phyloP scores from a whole-genome alignment of 2,113 vertebrate genomes.

The Muntiacus reevesi region DNA sequence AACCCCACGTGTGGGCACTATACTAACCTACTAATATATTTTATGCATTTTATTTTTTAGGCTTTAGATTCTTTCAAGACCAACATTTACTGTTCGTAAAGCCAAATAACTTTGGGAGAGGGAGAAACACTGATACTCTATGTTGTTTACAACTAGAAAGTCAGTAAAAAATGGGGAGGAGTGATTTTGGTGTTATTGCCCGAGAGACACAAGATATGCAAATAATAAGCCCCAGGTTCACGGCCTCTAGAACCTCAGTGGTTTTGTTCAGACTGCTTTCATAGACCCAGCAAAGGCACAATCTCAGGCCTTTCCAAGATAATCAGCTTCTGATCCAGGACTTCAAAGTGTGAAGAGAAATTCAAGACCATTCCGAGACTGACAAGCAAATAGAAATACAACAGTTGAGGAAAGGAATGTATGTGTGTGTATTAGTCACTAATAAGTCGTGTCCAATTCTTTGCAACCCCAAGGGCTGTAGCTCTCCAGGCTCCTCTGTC shows the following conservation, averaged over 20 bases:
- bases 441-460: not conserved
- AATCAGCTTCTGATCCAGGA: not conserved
- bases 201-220: not conserved
- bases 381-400: not conserved
- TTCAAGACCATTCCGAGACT: not conserved
- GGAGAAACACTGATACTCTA: not conserved
- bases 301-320: not conserved
- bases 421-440: not conserved
- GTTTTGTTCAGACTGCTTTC: not conserved
- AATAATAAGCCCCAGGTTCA: not conserved
- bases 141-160: not conserved
- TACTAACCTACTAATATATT: not conserved
- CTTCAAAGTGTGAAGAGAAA: not conserved
- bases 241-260: not conserved
- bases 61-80: not conserved
- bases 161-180: not conserved
- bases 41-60: not conserved
- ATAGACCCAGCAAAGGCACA: not conserved
- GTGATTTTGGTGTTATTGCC: not conserved
- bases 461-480: not conserved
- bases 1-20: not conserved
- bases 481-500: not conserved
- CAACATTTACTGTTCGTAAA: not conserved
- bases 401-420: not conserved
- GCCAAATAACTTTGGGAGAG: not conserved